These are phyloP conservation scores for Coecobrya sp. DNA, from an alignment of 2,888 invertebrate species.

Conservation along the genomic window DNA sequence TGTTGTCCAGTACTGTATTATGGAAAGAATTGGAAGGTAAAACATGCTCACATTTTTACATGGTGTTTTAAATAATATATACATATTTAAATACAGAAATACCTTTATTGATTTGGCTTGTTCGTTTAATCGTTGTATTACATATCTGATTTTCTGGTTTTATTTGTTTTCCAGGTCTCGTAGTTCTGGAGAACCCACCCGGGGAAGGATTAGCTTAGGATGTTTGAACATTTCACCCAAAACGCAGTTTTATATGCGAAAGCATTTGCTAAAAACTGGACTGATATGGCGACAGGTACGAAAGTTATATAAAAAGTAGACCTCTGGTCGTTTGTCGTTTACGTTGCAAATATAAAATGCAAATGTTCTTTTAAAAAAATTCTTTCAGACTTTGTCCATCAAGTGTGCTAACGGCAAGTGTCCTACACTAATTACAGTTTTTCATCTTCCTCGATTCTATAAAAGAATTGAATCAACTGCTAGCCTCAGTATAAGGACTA, in stretches of 20 bases:
- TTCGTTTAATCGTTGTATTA: no score
- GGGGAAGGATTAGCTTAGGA: slow-evolving; percentile 90
- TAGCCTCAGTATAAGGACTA: slow-evolving; percentile 48
- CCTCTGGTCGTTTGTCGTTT: no score
- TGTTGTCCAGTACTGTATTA: slow-evolving; percentile 90
- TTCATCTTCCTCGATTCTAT: slow-evolving; percentile 91
- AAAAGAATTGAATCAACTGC: slow-evolving; percentile 60
- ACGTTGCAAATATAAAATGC: no score
- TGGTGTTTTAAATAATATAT: no score
- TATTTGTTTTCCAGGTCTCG: slow-evolving; percentile 88
- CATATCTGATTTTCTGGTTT: background rate
- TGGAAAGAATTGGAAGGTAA: slow-evolving; percentile 92
- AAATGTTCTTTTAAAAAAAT: no score
- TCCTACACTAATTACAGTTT: slow-evolving; percentile 82
- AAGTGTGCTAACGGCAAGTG: slow-evolving; percentile 77
- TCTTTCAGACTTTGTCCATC: slow-evolving; percentile 89
- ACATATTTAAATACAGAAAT: no score
- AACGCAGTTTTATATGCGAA: slow-evolving; percentile 90
- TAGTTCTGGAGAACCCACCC: slow-evolving; percentile 91
- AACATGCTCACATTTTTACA: no score
- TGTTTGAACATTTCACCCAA: slow-evolving; percentile 89
- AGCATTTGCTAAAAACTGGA: slow-evolving; percentile 89
- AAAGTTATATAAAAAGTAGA: background rate
- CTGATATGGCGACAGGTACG: slow-evolving; percentile 90
- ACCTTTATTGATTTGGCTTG: no score